These are phyloP conservation scores for Odontamblyopus lacepedii DNA, from an alignment of 2,797 vertebrate genomes.

Conservation along the genomic window DNA sequence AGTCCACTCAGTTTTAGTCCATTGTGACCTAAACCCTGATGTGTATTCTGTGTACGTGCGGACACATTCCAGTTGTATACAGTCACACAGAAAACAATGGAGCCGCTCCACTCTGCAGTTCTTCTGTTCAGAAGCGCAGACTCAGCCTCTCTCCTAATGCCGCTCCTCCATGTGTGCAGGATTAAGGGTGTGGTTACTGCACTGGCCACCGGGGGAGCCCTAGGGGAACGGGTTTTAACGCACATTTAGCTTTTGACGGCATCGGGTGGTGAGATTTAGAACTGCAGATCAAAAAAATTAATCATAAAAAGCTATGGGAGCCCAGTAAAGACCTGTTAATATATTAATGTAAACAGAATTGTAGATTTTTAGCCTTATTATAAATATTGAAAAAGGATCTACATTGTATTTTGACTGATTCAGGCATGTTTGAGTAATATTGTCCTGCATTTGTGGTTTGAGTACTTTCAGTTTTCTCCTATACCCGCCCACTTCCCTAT, in stretches of 20 bases:
- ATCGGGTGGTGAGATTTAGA: neutral
- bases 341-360: neutral
- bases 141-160: constrained; percentile 66
- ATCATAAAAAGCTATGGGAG: neutral
- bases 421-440: no score
- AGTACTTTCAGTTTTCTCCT: no score
- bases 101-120: constrained; percentile 71
- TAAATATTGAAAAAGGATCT: no score
- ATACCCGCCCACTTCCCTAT: no score
- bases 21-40: neutral
- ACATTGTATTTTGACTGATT: no score
- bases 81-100: constrained; percentile 70
- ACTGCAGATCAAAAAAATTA: neutral
- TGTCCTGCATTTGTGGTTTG: no score
- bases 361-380: no score
- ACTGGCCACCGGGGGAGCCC: constrained; percentile 58
- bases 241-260: neutral
- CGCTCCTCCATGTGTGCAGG: neutral
- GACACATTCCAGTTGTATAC: constrained; percentile 74
- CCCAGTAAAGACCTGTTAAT: neutral
- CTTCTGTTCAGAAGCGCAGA: constrained; percentile 64
- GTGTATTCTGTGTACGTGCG: constrained; percentile 50
- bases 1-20: neutral
- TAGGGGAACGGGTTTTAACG: constrained; percentile 27
- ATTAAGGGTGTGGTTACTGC: constrained; percentile 44